These are phyloP conservation scores for Hetaerina titia DNA, from an alignment of 2,888 invertebrate genomes.

Conservation along the genomic window DNA sequence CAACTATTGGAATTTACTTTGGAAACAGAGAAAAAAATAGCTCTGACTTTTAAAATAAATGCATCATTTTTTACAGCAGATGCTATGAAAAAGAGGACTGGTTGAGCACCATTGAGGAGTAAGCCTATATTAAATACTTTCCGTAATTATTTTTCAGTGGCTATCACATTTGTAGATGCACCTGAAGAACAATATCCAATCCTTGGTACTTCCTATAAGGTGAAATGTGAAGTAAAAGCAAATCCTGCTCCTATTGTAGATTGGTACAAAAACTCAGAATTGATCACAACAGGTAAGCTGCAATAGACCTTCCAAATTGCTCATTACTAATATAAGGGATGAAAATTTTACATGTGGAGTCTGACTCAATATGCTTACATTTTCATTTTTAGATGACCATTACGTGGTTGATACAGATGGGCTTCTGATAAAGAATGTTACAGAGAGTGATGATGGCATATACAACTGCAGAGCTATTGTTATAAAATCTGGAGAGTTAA, in stretches of 20 bases:
- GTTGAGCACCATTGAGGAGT: too few species aligned
- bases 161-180: slow-evolving; percentile 92
- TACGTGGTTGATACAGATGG: slow-evolving; percentile 88
- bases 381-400: slow-evolving; percentile 79
- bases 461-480: slow-evolving; percentile 94
- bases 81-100: background rate
- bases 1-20: background rate
- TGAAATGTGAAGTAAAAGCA: slow-evolving; percentile 91
- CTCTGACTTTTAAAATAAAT: background rate
- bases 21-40: background rate
- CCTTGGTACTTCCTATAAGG: slow-evolving; percentile 86
- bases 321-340: background rate
- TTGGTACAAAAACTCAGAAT: slow-evolving; percentile 89
- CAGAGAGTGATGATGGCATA: slow-evolving; percentile 90
- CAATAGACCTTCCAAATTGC: background rate
- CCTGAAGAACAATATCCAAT: slow-evolving; percentile 90
- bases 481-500: slow-evolving; percentile 87
- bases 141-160: slow-evolving; percentile 80
- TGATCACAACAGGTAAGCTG: slow-evolving; percentile 79
- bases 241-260: slow-evolving; percentile 91
- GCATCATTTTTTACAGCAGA: background rate
- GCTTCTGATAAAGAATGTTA: slow-evolving; percentile 86
- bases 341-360: background rate
- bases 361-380: background rate
- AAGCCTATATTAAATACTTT: background rate